Conservation (phyloP, 1,140 invertebrate genomes). For the Listronotus oregonensis region DNA sequence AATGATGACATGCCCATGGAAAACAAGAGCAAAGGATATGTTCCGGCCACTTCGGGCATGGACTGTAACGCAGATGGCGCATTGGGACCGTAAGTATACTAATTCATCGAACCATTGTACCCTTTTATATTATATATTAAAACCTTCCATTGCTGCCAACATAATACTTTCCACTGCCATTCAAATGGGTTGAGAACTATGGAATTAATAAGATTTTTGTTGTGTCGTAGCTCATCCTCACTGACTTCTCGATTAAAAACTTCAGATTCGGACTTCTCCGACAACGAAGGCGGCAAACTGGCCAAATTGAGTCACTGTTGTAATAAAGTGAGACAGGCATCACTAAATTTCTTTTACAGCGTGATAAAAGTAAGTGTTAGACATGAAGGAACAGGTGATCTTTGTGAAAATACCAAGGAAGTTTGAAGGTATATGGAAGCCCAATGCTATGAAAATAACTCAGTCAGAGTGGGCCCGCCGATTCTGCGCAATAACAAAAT, state of each 20-base stretch:
- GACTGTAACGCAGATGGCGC: slow-evolving; percentile 36
- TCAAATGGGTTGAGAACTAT: too few relatives aligned
- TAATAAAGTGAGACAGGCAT: slow-evolving; percentile 59
- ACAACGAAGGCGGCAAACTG: slow-evolving; percentile 56
- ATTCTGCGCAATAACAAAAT: too few relatives aligned
- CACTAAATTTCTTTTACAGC: slow-evolving; percentile 58
- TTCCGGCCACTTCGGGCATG: slow-evolving; percentile 34
- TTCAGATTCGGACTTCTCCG: slow-evolving; percentile 63
- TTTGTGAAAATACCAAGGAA: too few relatives aligned
- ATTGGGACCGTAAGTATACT: slow-evolving; percentile 16
- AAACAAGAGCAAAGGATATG: slow-evolving; percentile 23
- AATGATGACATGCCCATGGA: slow-evolving; percentile 35
- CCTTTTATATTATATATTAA: neutral
- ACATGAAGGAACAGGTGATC: too few relatives aligned
- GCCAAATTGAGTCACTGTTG: slow-evolving; percentile 47
- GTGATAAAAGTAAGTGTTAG: slow-evolving; percentile 51
- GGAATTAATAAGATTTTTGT: too few relatives aligned
- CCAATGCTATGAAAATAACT: too few relatives aligned
- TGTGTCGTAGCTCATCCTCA: neutral
- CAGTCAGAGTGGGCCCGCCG: too few relatives aligned
- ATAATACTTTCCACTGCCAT: too few relatives aligned
- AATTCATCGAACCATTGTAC: slow-evolving; percentile 1
- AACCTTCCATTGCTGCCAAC: too few relatives aligned
- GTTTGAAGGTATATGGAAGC: too few relatives aligned
- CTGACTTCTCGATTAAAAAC: slow-evolving; percentile 44